phyloP scores from a whole-genome alignment of 2,888 invertebrate genomes.

The Mimas tiliae region DNA sequence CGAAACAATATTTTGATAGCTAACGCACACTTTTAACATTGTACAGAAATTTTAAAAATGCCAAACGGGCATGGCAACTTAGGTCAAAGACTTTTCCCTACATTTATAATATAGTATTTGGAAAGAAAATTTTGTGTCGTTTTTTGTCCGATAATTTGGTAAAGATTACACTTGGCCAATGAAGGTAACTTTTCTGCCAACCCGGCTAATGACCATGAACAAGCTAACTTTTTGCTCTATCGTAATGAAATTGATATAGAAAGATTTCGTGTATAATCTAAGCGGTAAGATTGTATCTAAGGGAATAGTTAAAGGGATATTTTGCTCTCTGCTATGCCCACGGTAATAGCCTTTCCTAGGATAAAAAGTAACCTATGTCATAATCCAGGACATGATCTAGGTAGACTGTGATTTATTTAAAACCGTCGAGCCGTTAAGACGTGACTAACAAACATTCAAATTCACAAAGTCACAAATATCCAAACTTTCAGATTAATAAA shows the following conservation, averaged over 20 bases:
- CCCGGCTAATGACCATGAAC: not conserved
- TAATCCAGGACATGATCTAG: too few species aligned
- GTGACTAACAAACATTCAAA: too few species aligned
- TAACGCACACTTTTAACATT: too few species aligned
- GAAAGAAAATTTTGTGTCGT: not conserved
- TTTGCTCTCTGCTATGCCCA: too few species aligned
- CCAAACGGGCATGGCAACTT: not conserved
- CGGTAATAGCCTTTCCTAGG: too few species aligned
- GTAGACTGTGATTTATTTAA: too few species aligned
- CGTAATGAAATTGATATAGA: slow-evolving; percentile 18
- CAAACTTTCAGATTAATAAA: too few species aligned
- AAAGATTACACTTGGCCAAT: slow-evolving; percentile 3
- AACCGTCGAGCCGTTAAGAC: too few species aligned
- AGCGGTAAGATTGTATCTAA: not conserved
- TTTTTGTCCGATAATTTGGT: slow-evolving; percentile 7
- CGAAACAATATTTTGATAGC: not conserved
- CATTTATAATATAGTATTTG: not conserved
- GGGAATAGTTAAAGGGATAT: not conserved
- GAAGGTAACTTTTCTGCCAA: slow-evolving; percentile 1
- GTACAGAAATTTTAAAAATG: too few species aligned
- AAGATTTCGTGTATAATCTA: not conserved
- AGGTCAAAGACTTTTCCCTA: not conserved
- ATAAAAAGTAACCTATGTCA: too few species aligned
- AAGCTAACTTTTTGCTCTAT: slow-evolving; percentile 11
- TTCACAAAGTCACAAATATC: too few species aligned